These are phyloP conservation scores for Epicampocera succincta DNA, from an alignment of 2,888 invertebrate genomes.

Conservation along the genomic window DNA sequence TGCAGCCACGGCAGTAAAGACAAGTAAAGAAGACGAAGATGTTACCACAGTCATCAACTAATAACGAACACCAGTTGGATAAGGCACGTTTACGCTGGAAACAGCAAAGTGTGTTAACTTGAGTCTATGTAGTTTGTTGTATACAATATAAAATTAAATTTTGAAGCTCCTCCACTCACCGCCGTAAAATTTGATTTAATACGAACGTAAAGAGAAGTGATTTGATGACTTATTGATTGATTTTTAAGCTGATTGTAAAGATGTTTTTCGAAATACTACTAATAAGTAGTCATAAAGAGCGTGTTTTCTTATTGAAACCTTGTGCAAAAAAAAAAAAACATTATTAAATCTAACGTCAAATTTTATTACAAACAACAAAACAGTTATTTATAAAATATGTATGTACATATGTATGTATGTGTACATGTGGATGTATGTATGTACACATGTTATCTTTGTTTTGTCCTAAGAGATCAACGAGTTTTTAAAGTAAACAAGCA, in stretches of 20 bases:
- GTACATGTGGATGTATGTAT: too few relatives aligned
- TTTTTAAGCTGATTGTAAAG: neutral
- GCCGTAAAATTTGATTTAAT: neutral
- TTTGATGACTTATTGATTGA: neutral
- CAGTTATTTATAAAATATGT: too few relatives aligned
- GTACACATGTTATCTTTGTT: too few relatives aligned
- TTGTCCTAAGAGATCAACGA: too few relatives aligned
- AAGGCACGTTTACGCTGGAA: neutral
- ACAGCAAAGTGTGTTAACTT: neutral
- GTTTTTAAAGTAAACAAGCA: too few relatives aligned
- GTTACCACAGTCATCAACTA: constrained; percentile 12
- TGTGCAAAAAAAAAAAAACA: too few relatives aligned
- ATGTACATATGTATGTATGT: too few relatives aligned
- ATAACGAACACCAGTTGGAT: constrained; percentile 10
- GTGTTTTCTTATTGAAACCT: too few relatives aligned
- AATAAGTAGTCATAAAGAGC: too few relatives aligned
- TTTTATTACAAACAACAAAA: too few relatives aligned
- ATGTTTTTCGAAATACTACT: neutral
- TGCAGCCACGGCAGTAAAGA: neutral
- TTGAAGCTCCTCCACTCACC: neutral
- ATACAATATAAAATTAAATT: neutral
- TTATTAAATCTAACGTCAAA: too few relatives aligned
- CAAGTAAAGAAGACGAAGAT: constrained; percentile 20
- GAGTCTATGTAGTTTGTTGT: neutral
- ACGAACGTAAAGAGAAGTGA: neutral